phyloP scores from a whole-genome alignment of 1,140 invertebrate species.

The Streblospio benedicti region DNA sequence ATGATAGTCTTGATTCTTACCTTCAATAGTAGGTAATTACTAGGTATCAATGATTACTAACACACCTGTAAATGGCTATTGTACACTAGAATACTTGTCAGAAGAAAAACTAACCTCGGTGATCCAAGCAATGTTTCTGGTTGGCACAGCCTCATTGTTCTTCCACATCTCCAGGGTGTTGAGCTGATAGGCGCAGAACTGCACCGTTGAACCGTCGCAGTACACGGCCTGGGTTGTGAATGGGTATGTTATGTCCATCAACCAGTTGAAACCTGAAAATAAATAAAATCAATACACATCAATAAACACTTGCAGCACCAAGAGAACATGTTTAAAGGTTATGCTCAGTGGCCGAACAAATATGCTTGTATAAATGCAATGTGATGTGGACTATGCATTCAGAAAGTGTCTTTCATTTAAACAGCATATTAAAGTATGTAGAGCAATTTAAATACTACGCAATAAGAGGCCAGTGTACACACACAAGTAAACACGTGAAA shows the following conservation, averaged over 20 bases:
- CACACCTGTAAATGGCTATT: too few relatives aligned
- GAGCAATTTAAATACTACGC: too few relatives aligned
- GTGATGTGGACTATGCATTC: too few relatives aligned
- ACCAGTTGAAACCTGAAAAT: slow-evolving; percentile 71
- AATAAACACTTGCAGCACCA: not conserved
- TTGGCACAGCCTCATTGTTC: slow-evolving; percentile 56
- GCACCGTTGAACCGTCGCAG: slow-evolving; percentile 73
- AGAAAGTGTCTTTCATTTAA: too few relatives aligned
- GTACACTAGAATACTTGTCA: too few relatives aligned
- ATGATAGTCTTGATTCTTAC: too few relatives aligned
- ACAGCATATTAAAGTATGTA: too few relatives aligned
- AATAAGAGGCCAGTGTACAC: too few relatives aligned
- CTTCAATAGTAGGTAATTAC: too few relatives aligned
- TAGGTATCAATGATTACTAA: too few relatives aligned
- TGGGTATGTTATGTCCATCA: slow-evolving; percentile 79
- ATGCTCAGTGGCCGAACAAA: not conserved
- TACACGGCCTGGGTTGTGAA: slow-evolving; percentile 72
- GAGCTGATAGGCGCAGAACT: slow-evolving; percentile 77
- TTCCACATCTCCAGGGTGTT: slow-evolving; percentile 67
- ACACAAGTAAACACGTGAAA: too few relatives aligned
- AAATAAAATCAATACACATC: slow-evolving; percentile 14
- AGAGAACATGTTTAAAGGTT: not conserved
- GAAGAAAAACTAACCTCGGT: too few relatives aligned
- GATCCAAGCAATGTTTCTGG: slow-evolving; percentile 73
- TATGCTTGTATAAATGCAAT: not conserved